Percentiles rank a stretch among this genome's conserved stretches.
Evolutionary conservation across 2,888 invertebrate species (phyloP).

Genomic region (Zootermopsis nevadensis): DNA sequence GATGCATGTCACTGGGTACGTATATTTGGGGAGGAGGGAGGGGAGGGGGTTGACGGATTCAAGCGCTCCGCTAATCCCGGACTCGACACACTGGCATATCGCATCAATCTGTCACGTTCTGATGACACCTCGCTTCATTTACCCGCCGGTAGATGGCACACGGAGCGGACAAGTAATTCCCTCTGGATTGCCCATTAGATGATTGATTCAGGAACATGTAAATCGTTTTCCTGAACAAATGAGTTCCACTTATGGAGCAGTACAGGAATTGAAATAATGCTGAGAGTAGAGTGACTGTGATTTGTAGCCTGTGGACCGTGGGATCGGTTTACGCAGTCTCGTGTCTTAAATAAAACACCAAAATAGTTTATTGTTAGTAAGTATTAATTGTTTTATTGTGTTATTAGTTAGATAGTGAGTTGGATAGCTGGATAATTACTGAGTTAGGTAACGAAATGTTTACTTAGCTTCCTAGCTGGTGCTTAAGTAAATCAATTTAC

Average conservation of each 20-base stretch:
- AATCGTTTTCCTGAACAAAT: slow-evolving; percentile 36
- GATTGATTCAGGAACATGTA: slow-evolving; percentile 42
- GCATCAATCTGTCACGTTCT: slow-evolving; percentile 47
- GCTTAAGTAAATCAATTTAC: too few species aligned
- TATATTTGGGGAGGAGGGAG: background rate
- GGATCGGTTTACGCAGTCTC: too few species aligned
- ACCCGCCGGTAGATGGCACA: slow-evolving; percentile 31
- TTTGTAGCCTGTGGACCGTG: background rate
- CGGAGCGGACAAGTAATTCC: slow-evolving; percentile 27
- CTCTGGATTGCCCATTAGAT: slow-evolving; percentile 41
- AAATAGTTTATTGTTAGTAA: too few species aligned
- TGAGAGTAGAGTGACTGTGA: slow-evolving; percentile 6
- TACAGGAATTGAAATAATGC: slow-evolving; percentile 7
- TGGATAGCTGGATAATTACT: too few species aligned
- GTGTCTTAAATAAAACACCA: too few species aligned
- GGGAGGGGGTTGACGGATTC: slow-evolving; percentile 39
- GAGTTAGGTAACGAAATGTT: too few species aligned
- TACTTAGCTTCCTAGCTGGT: too few species aligned
- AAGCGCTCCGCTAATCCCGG: slow-evolving; percentile 46
- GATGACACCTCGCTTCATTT: slow-evolving; percentile 39
- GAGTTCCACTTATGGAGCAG: slow-evolving; percentile 6
- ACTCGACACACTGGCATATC: slow-evolving; percentile 46
- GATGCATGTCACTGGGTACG: slow-evolving; percentile 31
- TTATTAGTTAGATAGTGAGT: too few species aligned
- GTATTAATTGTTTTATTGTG: too few species aligned